Evolutionary conservation across 2,797 vertebrate species (phyloP), one percentile per base, ranked within the genome.

Genomic region (Gallinago solitaria): DNA sequence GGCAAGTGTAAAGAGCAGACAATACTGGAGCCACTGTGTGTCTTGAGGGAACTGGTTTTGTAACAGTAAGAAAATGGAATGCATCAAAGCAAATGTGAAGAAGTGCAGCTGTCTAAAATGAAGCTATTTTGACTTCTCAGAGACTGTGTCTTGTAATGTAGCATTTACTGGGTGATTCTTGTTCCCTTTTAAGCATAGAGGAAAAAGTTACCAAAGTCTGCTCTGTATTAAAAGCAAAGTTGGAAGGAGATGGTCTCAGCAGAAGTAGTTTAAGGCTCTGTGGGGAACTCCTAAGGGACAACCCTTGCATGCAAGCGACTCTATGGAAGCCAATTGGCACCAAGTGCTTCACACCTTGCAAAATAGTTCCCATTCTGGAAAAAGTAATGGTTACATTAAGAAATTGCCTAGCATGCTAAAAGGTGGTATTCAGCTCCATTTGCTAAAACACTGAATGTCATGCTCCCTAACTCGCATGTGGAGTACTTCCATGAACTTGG

Each of bases 121-220:
- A 74, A 63, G 53, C 57, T 90, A 48, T 57, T 94, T 77, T 93
- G 76, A 51, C 57, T 93, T 63, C 64, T 91, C 3, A 3, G 89
- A 50, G 68, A 5, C 79, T n/a, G 39, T 91, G 65, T 65, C 68
- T 63, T 53, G 48, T 28, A 74, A 68, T 70, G 43, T 14, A 39
- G 57, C 12, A 28, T 75, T 93, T 90, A 64, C 48, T 48, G 63
- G 59, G 77, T 82, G 54, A 67, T 45, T 83, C 20, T 63, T 80
- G 24, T 28, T 82, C 57, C 35, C 41, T 68, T 63, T 95, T 60
- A 82, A 88, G 63, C 37, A 4, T 9, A 28, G 48, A 77, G 78
- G 94, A 84, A 95, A 92, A 96, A 92, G 64, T 95, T 90, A 78
- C 69, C 21, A 3, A 50, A 78, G 74, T 35, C 37, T 96, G 84